Evolutionary conservation across 2,113 vertebrate genomes (phyloP).

Genomic region (Scolopax mira): DNA sequence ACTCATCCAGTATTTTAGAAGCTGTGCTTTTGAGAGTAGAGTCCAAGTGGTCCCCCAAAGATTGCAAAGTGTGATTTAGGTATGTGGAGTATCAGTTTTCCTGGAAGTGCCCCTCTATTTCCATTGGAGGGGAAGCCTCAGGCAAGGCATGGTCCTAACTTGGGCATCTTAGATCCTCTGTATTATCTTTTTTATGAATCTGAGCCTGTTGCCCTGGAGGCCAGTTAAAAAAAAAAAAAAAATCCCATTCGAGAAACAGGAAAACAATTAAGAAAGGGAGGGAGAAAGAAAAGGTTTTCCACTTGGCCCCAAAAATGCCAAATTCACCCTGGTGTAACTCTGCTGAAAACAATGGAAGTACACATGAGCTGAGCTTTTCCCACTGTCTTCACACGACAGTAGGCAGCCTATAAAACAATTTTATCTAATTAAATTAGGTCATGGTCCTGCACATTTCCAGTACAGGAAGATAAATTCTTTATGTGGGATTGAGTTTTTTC

Average conservation of each 20-base stretch:
- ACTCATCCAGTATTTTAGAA: neutral
- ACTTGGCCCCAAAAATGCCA: neutral
- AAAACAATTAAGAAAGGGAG: neutral
- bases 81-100: neutral
- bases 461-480: neutral
- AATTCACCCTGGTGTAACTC: neutral
- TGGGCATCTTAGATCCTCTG: neutral
- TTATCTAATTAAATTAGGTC: neutral
- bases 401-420: neutral
- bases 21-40: neutral
- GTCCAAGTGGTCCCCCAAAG: neutral
- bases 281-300: neutral
- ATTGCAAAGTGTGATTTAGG: neutral
- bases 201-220: neutral
- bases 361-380: conserved; percentile 18
- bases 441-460: neutral
- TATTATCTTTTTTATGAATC: neutral
- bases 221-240: neutral
- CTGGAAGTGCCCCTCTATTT: neutral
- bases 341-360: neutral
- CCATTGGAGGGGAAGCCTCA: neutral
- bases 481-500: neutral
- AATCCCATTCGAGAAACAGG: neutral
- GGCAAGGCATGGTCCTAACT: neutral
- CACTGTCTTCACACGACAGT: neutral